Conservation (phyloP, 2,888 invertebrate species). For the Drosophila subquinaria region DNA sequence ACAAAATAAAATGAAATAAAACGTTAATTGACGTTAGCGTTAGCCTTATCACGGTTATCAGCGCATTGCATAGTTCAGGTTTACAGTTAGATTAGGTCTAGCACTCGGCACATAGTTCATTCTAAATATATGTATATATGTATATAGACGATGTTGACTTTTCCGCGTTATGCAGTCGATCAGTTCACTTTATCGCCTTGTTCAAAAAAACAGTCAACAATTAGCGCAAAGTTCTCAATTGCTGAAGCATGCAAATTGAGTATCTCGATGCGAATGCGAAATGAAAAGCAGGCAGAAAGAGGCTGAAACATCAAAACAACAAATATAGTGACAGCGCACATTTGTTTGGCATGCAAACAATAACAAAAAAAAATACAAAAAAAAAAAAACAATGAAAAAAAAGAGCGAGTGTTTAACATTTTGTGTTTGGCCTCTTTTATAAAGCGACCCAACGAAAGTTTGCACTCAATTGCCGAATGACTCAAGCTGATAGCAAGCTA, state of each 20-base stretch:
- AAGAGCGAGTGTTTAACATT: conserved; percentile 27
- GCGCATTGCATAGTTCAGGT: conserved; percentile 59
- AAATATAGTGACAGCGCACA: conserved; percentile 39
- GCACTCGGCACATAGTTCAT: conserved; percentile 3
- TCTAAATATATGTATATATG: not conserved
- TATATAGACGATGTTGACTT: not conserved
- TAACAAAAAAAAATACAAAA: conserved; percentile 50
- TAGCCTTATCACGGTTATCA: conserved; percentile 64
- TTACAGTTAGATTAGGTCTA: conserved; percentile 60
- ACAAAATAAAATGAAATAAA: conserved; percentile 14
- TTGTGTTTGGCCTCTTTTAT: conserved; percentile 33
- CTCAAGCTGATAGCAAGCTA: conserved; percentile 26
- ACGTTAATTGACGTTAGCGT: conserved; percentile 31
- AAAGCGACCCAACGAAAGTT: conserved; percentile 15
- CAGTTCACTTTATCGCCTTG: conserved; percentile 36
- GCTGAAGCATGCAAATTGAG: conserved; percentile 62
- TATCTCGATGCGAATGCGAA: conserved; percentile 32
- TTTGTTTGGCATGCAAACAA: conserved; percentile 77
- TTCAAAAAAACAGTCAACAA: conserved; percentile 62
- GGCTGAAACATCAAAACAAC: conserved; percentile 21
- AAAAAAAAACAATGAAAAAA: conserved; percentile 32
- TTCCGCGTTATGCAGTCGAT: conserved; percentile 12
- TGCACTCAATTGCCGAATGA: conserved; percentile 40
- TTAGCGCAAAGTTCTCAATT: conserved; percentile 65
- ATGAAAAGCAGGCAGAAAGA: conserved; percentile 36